phyloP scores from a whole-genome alignment of 2,888 invertebrate genomes.

The Eupelmus urozonus region DNA sequence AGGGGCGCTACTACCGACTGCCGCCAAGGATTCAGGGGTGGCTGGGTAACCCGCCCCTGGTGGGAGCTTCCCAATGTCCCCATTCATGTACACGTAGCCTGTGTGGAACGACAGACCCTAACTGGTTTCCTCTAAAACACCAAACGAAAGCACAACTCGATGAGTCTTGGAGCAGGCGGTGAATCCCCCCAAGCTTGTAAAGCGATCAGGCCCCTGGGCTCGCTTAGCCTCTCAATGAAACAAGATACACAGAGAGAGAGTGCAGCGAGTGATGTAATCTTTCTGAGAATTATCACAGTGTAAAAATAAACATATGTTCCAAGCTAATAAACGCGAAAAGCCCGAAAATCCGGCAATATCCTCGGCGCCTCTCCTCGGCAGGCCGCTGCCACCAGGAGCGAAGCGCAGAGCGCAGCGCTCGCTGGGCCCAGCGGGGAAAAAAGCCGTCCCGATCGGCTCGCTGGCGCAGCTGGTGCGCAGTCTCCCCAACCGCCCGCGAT shows the following conservation, averaged over 20 bases:
- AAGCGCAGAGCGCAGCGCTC: too few species aligned
- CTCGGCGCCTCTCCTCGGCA: too few species aligned
- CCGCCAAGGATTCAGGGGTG: conserved; percentile 83
- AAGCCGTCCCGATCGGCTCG: too few species aligned
- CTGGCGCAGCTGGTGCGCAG: too few species aligned
- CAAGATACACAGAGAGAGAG: conserved; percentile 55
- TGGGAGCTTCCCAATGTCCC: conserved; percentile 88
- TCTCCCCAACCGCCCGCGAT: too few species aligned
- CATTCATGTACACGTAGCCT: conserved; percentile 91
- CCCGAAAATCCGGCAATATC: too few species aligned
- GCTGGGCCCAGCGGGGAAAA: too few species aligned
- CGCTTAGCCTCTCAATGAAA: conserved; percentile 43
- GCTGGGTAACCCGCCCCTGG: conserved; percentile 84
- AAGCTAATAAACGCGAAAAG: conserved; percentile 25
- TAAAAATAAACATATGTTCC: conserved; percentile 61
- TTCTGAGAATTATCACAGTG: conserved; percentile 59
- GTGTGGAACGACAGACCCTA: conserved; percentile 59
- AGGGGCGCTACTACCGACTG: conserved; percentile 69
- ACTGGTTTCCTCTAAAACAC: conserved; percentile 50
- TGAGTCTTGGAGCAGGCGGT: too few species aligned
- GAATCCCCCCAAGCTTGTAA: not conserved
- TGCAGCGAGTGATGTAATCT: conserved; percentile 59
- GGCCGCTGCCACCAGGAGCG: too few species aligned
- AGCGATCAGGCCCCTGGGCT: not conserved
- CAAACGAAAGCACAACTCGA: conserved; percentile 11